Percentiles rank a stretch among this genome's conserved stretches.
Conservation (phyloP, 2,113 vertebrate species). For the Rhipidura dahli region DNA sequence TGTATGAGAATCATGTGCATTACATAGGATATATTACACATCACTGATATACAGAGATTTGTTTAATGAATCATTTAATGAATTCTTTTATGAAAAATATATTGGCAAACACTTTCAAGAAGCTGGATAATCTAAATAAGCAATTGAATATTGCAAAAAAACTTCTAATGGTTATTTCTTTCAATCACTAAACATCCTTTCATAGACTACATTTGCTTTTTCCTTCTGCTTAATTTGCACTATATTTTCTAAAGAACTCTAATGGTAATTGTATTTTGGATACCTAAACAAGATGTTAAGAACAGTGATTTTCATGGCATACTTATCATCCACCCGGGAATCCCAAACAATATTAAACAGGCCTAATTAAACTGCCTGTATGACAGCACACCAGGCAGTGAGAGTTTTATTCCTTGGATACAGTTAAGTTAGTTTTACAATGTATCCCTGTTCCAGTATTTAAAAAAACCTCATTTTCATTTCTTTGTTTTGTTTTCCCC, state of each 20-base stretch:
- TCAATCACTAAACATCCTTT: not conserved
- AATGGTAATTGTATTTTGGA: not conserved
- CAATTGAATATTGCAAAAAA: not conserved
- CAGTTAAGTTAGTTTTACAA: not conserved
- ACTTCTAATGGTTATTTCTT: not conserved
- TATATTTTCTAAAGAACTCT: not conserved
- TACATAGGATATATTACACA: not conserved
- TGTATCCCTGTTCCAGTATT: accelerated
- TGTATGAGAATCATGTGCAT: not conserved
- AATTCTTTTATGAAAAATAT: not conserved
- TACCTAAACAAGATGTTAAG: not conserved
- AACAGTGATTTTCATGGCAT: not conserved
- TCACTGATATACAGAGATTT: not conserved
- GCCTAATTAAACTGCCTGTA: not conserved
- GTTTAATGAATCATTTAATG: no score
- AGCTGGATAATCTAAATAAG: not conserved
- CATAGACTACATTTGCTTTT: not conserved
- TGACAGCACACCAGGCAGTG: not conserved
- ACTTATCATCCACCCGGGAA: not conserved
- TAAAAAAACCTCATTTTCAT: not conserved
- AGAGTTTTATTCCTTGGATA: not conserved
- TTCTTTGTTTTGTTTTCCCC: not conserved
- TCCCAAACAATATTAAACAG: not conserved
- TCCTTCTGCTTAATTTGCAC: not conserved
- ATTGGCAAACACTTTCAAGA: not conserved